These are phyloP conservation scores for Allobates femoralis DNA, from an alignment of 2,797 vertebrate species.

Conservation along the genomic window DNA sequence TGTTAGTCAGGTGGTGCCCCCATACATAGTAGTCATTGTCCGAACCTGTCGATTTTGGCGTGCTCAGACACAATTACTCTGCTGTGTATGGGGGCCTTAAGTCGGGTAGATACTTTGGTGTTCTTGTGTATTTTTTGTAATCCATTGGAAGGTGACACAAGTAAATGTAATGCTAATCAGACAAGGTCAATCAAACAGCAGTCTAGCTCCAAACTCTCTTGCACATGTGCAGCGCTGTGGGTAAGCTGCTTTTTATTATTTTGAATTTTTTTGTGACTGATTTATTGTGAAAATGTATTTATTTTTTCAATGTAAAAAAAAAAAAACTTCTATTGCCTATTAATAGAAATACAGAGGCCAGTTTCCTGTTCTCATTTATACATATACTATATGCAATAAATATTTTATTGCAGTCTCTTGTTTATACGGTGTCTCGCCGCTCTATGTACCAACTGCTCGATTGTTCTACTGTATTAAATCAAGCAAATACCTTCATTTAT, in stretches of 20 bases:
- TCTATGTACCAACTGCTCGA: conserved; percentile 4
- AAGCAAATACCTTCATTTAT: conserved; percentile 15
- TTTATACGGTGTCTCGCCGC: not conserved
- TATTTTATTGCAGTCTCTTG: conserved; percentile 23
- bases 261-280: not conserved
- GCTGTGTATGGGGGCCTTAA: too few species aligned
- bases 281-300: not conserved
- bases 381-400: conserved; percentile 3
- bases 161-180: too few species aligned
- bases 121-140: too few species aligned
- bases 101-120: too few species aligned
- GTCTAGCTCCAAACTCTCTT: too few species aligned
- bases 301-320: not conserved
- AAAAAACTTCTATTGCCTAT: not conserved
- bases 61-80: too few species aligned
- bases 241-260: not conserved
- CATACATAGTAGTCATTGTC: too few species aligned
- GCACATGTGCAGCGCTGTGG: too few species aligned
- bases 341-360: not conserved
- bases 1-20: too few species aligned
- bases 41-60: too few species aligned
- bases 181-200: too few species aligned
- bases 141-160: too few species aligned
- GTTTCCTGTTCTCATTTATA: not conserved
- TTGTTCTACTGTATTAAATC: not conserved